phyloP scores from a whole-genome alignment of 2,113 vertebrate species.

The Dicerorhinus sumatrensis region DNA sequence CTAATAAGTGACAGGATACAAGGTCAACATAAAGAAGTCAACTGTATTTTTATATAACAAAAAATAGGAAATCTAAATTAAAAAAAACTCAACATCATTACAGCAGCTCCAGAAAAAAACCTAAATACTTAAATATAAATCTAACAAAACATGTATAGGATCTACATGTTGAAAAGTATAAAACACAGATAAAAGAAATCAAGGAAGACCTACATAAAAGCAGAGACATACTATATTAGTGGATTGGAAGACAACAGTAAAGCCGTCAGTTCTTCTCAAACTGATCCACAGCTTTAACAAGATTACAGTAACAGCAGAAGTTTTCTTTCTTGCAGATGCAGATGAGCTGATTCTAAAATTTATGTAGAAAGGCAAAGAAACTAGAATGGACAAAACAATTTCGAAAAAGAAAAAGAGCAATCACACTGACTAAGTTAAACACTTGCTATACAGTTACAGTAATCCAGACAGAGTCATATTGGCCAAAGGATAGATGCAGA shows the following conservation, averaged over 20 bases:
- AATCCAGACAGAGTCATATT: background rate
- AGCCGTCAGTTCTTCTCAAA: background rate
- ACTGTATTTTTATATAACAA: background rate
- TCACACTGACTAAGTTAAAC: background rate
- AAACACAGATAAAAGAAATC: background rate
- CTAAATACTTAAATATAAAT: background rate
- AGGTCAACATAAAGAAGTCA: background rate
- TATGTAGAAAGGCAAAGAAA: background rate
- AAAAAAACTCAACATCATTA: background rate
- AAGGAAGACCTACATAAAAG: background rate
- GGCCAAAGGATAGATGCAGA: background rate
- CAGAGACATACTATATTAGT: background rate
- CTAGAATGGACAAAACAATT: background rate
- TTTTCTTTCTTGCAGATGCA: background rate
- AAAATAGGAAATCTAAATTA: background rate
- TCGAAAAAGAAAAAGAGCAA: background rate
- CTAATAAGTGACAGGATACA: background rate
- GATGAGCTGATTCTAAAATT: background rate
- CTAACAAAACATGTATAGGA: background rate
- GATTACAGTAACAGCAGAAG: background rate
- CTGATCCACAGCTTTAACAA: background rate
- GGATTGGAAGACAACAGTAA: background rate
- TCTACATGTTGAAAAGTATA: background rate
- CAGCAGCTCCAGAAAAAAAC: background rate
- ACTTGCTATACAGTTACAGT: background rate